Conservation (phyloP, 2,113 vertebrate species). For the Oriolus oriolus region DNA sequence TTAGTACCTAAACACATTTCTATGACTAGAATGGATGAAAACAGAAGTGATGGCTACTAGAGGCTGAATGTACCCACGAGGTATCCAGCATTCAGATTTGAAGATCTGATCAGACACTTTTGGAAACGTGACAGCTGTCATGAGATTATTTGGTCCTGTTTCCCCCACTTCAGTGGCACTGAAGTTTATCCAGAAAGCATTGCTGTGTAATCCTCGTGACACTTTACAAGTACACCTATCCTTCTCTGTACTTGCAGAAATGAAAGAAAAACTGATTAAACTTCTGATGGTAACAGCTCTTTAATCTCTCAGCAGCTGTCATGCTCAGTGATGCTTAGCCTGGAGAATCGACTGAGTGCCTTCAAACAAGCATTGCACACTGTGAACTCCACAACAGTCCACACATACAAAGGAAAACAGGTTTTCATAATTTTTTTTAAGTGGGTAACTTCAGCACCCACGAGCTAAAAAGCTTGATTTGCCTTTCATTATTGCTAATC, state of each 20-base stretch:
- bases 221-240: background rate
- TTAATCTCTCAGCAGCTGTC: conserved; percentile 11
- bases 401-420: background rate
- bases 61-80: background rate
- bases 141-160: background rate
- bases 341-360: background rate
- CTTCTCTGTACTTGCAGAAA: background rate
- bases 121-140: background rate
- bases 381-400: background rate
- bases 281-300: background rate
- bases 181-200: background rate
- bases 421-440: background rate
- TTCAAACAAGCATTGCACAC: background rate
- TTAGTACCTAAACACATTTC: background rate
- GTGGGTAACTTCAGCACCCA: background rate
- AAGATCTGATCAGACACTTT: background rate
- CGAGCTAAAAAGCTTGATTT: background rate
- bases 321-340: background rate
- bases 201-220: background rate
- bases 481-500: background rate
- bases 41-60: background rate
- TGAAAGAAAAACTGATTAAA: conserved; percentile 21
- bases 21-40: background rate
- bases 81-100: background rate
- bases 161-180: background rate